Base-by-base conservation (phyloP, 2,888 invertebrate genomes). In the Lamellibrachia columna region DNA sequence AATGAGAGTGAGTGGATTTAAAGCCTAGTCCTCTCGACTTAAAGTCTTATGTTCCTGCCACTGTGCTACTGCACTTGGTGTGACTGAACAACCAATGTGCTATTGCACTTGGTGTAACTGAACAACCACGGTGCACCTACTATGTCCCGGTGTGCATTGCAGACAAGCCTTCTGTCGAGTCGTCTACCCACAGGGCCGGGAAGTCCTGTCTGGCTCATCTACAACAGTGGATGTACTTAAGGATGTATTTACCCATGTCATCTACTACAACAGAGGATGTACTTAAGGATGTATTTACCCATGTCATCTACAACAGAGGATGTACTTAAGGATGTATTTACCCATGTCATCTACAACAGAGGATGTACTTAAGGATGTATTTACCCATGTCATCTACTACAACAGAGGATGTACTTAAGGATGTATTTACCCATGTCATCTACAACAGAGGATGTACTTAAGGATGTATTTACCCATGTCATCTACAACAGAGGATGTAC, bases 111-210 rank as follows among this genome's bases (percentile, higher is more conserved):
- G 40, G 40, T 40, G 40, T 40, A 1, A 40, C 40, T 40, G 40
- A 40, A 15, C 22, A 75, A 75, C 75, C 22, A 11, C 75, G 1
- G 75, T 40, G 15, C 8, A 94, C 95, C 95, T 96, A 96, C 95
- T 94, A 95, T 93, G 93, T 96, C 96, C 53, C 95, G 95, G 92
- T 95, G 94, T 7, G 95, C 94, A 95, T 97, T 97, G 75, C 97
- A 96, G 28, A 97, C 97, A 93, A 97, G 96, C 94, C 97, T 97
- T 93, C 97, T 97, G 93, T 97, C 97, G 92, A 97, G 95, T 94
- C 97, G 96, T 55, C 97, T 96, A 6, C 97, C 97, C 93, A 97
- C 96, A 52, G 97, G 97, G 52, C 97, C 97, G 92, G 97, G 97
- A 60, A 97, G 96, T 94, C 97, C 97, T 94, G 97, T 90, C 95